phyloP scores from a whole-genome alignment of 2,888 invertebrate species.

The Zaprionus obscuricornis region DNA sequence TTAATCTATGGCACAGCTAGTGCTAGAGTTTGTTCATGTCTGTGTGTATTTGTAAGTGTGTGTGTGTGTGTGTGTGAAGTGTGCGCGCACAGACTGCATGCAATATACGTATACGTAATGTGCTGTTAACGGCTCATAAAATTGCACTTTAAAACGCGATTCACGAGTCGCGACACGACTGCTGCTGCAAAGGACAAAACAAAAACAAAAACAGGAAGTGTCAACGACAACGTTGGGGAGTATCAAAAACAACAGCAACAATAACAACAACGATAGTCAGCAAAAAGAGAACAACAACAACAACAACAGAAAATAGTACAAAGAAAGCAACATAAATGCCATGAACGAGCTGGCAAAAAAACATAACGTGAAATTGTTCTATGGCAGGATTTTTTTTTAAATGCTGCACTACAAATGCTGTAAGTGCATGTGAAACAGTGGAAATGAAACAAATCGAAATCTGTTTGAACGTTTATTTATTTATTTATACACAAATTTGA shows the following conservation, averaged over 20 bases:
- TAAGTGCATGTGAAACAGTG: background rate
- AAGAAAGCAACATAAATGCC: background rate
- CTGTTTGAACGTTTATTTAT: too few species aligned
- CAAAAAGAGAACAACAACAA: slow-evolving; percentile 16
- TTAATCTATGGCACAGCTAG: slow-evolving; percentile 41
- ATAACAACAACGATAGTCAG: slow-evolving; percentile 25
- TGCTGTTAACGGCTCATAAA: slow-evolving; percentile 70
- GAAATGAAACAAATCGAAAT: background rate
- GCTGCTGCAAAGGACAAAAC: slow-evolving; percentile 27
- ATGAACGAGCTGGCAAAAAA: background rate
- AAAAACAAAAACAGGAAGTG: slow-evolving; percentile 72
- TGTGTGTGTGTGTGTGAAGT: background rate
- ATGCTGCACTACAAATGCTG: background rate
- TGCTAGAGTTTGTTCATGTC: too few species aligned
- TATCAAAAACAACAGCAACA: slow-evolving; percentile 26
- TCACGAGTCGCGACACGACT: slow-evolving; percentile 40
- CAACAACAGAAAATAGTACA: slow-evolving; percentile 13
- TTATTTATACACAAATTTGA: too few species aligned
- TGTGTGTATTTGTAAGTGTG: background rate
- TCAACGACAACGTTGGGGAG: slow-evolving; percentile 45
- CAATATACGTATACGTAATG: slow-evolving; percentile 58
- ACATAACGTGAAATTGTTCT: background rate
- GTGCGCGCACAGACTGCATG: slow-evolving; percentile 20
- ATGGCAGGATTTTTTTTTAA: background rate
- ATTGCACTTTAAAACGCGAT: slow-evolving; percentile 65